Percentiles rank a stretch among this genome's conserved stretches.
Evolutionary conservation across 2,113 vertebrate species (phyloP).

Genomic region (Lucifuga dentata): DNA sequence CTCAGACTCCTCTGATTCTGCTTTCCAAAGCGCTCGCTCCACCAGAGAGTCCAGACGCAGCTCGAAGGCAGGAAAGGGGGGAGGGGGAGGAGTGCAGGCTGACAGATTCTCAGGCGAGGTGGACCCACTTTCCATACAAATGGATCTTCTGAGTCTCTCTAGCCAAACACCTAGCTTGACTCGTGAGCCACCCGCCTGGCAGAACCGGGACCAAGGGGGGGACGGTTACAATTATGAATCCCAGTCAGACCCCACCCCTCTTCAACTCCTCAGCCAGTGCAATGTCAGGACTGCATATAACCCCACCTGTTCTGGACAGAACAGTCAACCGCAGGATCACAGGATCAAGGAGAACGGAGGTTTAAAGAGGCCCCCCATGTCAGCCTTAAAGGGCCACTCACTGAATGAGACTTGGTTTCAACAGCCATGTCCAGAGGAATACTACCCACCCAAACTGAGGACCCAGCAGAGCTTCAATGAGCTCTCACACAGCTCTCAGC

Average conservation of each 20-base stretch:
- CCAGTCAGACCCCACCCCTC: conserved; percentile 86
- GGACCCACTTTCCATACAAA: conserved; percentile 96
- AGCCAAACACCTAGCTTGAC: conserved; percentile 95
- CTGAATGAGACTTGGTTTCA: conserved; percentile 92
- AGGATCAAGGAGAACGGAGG: conserved; percentile 88
- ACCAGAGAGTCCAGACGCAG: conserved; percentile 94
- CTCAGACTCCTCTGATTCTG: conserved; percentile 95
- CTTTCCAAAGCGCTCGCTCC: conserved; percentile 95
- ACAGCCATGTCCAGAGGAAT: conserved; percentile 86
- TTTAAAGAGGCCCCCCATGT: conserved; percentile 88
- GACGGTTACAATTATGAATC: conserved; percentile 88
- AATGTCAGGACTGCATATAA: conserved; percentile 91
- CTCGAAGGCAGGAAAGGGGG: conserved; percentile 90
- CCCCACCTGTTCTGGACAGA: conserved; percentile 81
- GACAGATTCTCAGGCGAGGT: conserved; percentile 90
- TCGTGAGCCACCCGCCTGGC: conserved; percentile 92
- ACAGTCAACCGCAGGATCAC: conserved; percentile 81
- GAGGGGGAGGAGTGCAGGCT: conserved; percentile 75
- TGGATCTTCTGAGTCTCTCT: conserved; percentile 97
- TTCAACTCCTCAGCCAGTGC: conserved; percentile 95
- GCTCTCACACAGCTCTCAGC: conserved; percentile 79
- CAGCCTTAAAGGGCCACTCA: conserved; percentile 90
- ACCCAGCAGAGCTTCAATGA: conserved; percentile 93
- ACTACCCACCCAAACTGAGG: conserved; percentile 87
- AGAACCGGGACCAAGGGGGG: conserved; percentile 78